Evolutionary conservation across 2,888 invertebrate species (phyloP).

Genomic region (Morpho achilles): DNA sequence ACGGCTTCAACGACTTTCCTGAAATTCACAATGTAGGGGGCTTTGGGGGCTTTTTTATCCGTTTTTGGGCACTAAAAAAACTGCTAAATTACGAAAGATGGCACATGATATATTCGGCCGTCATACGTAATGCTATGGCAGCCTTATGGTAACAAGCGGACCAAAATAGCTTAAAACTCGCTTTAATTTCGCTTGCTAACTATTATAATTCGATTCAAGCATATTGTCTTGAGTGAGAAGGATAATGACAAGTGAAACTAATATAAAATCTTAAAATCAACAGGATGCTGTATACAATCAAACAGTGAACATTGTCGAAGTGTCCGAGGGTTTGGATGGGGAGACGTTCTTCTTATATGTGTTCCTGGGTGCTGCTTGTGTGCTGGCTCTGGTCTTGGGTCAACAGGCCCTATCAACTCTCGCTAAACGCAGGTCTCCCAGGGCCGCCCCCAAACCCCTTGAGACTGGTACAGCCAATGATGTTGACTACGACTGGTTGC

Average conservation of each 20-base stretch:
- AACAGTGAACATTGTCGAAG: slow-evolving; percentile 96
- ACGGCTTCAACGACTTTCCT: too few relatives aligned
- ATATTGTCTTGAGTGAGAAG: too few relatives aligned
- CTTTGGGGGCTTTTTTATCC: too few relatives aligned
- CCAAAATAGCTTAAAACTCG: too few relatives aligned
- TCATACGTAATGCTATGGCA: too few relatives aligned
- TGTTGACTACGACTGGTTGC: slow-evolving; percentile 99
- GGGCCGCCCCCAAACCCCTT: slow-evolving; percentile 81
- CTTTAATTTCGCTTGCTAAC: too few relatives aligned
- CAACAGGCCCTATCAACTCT: slow-evolving; percentile 93
- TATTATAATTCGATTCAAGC: too few relatives aligned
- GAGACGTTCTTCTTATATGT: slow-evolving; percentile 99
- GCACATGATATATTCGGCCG: too few relatives aligned
- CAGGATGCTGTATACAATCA: slow-evolving; percentile 98
- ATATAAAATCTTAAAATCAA: slow-evolving; percentile 19
- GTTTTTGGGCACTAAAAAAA: too few relatives aligned
- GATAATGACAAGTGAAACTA: background rate
- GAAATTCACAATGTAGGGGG: too few relatives aligned
- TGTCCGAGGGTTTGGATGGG: slow-evolving; percentile 97
- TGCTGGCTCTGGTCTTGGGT: slow-evolving; percentile 91
- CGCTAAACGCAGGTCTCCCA: slow-evolving; percentile 84
- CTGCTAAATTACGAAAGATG: too few relatives aligned
- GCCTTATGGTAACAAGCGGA: too few relatives aligned
- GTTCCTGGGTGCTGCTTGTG: slow-evolving; percentile 93
- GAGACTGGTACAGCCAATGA: slow-evolving; percentile 96